phyloP scores from a whole-genome alignment of 2,113 vertebrate species.

The Carassius gibelio region DNA sequence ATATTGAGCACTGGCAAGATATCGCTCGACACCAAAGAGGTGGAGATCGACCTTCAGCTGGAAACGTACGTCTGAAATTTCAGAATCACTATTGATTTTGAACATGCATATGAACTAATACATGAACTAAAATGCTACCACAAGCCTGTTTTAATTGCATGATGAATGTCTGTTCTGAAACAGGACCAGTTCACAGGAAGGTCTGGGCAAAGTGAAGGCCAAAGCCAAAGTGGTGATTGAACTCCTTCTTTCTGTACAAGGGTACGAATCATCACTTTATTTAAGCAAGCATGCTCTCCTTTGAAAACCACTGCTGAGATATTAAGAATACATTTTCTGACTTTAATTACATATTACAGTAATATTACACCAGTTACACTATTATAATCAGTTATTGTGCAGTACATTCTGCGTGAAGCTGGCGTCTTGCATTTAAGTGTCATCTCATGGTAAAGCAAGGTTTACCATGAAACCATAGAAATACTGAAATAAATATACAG shows the following conservation, averaged over 20 bases:
- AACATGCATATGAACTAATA: background rate
- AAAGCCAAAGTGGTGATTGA: conserved; percentile 89
- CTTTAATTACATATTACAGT: background rate
- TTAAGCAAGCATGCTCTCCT: no score
- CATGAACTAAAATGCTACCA: background rate
- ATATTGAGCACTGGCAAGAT: conserved; percentile 87
- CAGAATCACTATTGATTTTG: no score
- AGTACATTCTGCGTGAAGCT: no score
- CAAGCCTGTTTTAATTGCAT: background rate
- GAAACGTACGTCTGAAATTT: conserved; percentile 82
- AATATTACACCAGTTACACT: background rate
- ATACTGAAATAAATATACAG: conserved; percentile 7
- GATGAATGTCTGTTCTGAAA: background rate
- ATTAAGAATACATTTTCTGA: background rate
- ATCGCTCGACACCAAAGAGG: conserved; percentile 84
- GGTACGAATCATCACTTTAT: conserved; percentile 76
- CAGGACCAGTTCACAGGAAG: conserved; percentile 90
- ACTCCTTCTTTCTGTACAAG: conserved; percentile 85
- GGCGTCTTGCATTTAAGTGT: background rate
- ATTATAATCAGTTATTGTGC: background rate
- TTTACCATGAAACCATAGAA: background rate
- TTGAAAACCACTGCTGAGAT: background rate
- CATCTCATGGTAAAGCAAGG: background rate
- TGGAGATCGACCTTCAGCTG: conserved; percentile 84
- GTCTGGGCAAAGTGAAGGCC: conserved; percentile 78